phyloP scores from a whole-genome alignment of 1,140 invertebrate species.

The Drosophila mauritiana region DNA sequence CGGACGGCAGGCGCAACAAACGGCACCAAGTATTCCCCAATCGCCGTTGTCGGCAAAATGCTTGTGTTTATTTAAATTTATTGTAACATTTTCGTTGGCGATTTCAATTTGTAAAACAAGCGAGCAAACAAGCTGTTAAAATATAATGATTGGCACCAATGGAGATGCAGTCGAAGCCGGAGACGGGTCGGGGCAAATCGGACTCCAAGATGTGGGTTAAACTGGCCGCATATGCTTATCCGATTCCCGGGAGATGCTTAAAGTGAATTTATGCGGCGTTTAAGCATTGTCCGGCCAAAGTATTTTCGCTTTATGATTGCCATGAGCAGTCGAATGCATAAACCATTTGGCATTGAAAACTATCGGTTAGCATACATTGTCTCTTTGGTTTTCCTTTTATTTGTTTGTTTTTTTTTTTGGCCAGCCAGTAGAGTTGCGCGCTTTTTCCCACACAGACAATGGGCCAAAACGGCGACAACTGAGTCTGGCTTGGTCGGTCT shows the following conservation, averaged over 20 bases:
- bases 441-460: constrained; percentile 81
- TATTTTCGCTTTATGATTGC: constrained; percentile 74
- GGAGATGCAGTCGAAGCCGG: not conserved
- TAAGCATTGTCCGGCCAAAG: constrained; percentile 62
- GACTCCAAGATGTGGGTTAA: constrained; percentile 61
- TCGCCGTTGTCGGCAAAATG: constrained; percentile 60
- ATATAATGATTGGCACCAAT: constrained; percentile 79
- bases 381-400: constrained; percentile 18
- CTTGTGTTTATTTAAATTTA: constrained; percentile 83
- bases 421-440: constrained; percentile 59
- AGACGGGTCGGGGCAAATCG: constrained; percentile 7
- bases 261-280: constrained; percentile 77
- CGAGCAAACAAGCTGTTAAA: constrained; percentile 82
- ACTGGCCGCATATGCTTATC: constrained; percentile 78
- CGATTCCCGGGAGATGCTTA: constrained; percentile 39
- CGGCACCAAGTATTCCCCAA: constrained; percentile 48
- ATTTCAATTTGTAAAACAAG: constrained; percentile 84
- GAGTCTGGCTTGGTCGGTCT: constrained; percentile 34
- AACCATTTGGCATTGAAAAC: constrained; percentile 82
- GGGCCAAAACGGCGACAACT: constrained; percentile 58
- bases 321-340: constrained; percentile 71
- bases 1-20: constrained; percentile 21
- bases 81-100: constrained; percentile 78
- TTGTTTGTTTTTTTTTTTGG: constrained; percentile 6
- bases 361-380: constrained; percentile 72